Base-by-base conservation (phyloP, 2,113 vertebrate species). In the Grammomys dolichurus region DNA sequence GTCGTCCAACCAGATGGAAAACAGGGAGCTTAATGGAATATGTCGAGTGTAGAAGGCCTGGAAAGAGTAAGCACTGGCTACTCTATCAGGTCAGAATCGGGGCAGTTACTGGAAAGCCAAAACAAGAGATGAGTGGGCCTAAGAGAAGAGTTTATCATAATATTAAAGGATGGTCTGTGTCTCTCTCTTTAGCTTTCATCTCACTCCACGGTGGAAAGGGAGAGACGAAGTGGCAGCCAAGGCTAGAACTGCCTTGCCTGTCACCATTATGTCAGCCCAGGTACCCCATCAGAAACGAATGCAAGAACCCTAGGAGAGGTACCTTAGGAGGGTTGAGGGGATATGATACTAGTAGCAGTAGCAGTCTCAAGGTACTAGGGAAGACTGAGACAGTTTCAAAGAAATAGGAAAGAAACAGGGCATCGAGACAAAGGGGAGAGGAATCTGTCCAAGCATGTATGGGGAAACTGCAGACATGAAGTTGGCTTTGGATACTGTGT, bases 361-460 rank as follows among this genome's bases (percentile, higher is more conserved):
- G 33, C 16, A 63, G 54, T 33, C 20, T 82, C 65, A 54, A 22
- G 33, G 69, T 5, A 11, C 22, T 43, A 26, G 8, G 20, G 46
- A 82, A 60, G 26, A 7, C 11, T 58, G 16, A 8, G 5, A 17
- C 60, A 51, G 3, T 14, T 31, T n/a, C n/a, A 67, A 54, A 75
- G 51, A 60, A 7, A n/a, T 7, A 33, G 58, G 48, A 75, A 92
- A 67, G 10, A 54, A n/a, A 75, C 3, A 60, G 5, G 85, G 1
- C 17, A 16, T 0, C 67, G n/a, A 5, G 43, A 75, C 16, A 28
- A 43, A 63, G 12, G 60, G 22, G 6, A 1, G 20, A 2, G 28
- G 7, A 2, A 19, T 43, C 36, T 76, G 51, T 3, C 17, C 56
- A 10, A 19, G 22, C 14, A 48, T 54, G 16, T 4, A 20, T 14